Base-by-base conservation (phyloP, 2,113 vertebrate genomes). In the Rhea americana region DNA sequence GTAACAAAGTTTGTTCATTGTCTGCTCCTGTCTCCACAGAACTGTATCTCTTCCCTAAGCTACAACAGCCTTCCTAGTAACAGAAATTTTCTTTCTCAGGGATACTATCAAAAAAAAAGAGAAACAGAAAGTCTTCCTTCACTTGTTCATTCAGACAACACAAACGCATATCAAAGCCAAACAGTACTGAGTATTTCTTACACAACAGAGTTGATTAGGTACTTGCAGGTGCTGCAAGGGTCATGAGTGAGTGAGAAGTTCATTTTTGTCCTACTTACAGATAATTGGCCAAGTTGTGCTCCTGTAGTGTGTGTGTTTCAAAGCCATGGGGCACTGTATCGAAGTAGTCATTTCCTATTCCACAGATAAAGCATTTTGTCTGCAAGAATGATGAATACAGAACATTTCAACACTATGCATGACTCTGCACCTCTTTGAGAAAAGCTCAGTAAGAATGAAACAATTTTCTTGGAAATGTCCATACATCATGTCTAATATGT, bases 341-440 rank as follows among this genome's bases (percentile, higher is more conserved):
- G 68, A 99, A 99, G 96, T 99, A 99, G 93, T 99, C 99, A 25
- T 99, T 99, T 87, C 99, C 99, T 80, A 99, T 99, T 56, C 99
- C 99, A 95, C 99, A 99, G 96, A 99, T 99, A 95, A 99, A 99
- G 95, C 99, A 99, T 95, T 99, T 99, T 0, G 99, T 99, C 99
- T 99, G 93, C 67, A 98, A 98, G 73, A 92, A 81, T 59, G 16
- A 90, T 94, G 53, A 88, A 87, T 7, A 83, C 9, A 76, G 55
- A 28, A 39, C 24, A 71, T 21, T 63, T 71, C 39, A 48, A 70
- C 24, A 76, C 11, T 37, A 28, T 35, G 39, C 35, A 30, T 24
- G 62, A 82, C 25, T 45, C 9, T 50, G 7, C 1, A 7, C 3
- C 11, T 0, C 63, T 85, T 56, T 59, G 24, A 82, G 24, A 85